Evolutionary conservation across 2,797 vertebrate species (phyloP).

Genomic region (Sternarchorhynchus goeldii): DNA sequence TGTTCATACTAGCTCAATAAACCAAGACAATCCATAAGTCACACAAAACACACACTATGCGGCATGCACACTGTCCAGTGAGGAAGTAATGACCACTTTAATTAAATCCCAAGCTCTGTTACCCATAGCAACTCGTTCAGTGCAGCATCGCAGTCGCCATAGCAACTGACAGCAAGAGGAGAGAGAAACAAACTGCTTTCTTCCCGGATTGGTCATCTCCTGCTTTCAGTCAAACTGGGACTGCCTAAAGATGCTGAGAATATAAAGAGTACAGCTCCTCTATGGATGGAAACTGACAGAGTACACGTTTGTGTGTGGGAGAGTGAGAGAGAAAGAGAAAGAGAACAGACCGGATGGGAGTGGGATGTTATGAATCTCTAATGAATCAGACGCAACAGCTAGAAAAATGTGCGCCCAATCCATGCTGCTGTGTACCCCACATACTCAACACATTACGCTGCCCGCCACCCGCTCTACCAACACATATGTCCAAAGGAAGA

Average conservation of each 20-base stretch:
- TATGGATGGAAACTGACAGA: conserved; percentile 19
- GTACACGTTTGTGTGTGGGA: neutral
- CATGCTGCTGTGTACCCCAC: neutral
- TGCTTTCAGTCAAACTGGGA: conserved; percentile 51
- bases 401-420: neutral
- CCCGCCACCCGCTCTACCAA: no score
- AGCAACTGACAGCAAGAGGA: conserved; percentile 69
- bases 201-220: conserved; percentile 59
- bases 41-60: conserved; percentile 23
- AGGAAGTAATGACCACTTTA: conserved; percentile 66
- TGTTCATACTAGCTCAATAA: neutral
- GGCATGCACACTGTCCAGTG: conserved; percentile 39
- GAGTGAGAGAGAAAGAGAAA: neutral
- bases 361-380: conserved; percentile 9
- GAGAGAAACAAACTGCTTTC: conserved; percentile 36
- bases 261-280: conserved; percentile 35
- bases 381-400: conserved; percentile 6
- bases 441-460: neutral
- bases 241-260: conserved; percentile 34
- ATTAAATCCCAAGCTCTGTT: conserved; percentile 70
- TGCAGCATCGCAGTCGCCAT: conserved; percentile 72
- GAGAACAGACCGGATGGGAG: neutral
- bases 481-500: neutral
- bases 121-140: conserved; percentile 74
- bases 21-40: conserved; percentile 19